Evolutionary conservation across 2,113 vertebrate genomes (phyloP).

Genomic region (Sylvilagus bachmani): DNA sequence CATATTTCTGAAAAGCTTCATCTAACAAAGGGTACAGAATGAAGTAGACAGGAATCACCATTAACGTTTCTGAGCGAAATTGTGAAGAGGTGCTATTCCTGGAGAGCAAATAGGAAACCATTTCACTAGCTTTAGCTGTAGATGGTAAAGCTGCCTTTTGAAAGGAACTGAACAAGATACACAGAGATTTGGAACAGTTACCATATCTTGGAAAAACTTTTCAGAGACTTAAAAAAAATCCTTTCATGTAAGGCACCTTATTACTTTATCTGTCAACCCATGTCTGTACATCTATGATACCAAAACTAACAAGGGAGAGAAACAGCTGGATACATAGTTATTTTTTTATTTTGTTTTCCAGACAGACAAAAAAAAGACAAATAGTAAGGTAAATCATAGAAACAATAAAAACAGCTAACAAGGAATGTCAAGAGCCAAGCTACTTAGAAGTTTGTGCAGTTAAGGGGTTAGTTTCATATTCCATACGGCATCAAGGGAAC

Average conservation of each 20-base stretch:
- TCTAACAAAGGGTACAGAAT: background rate
- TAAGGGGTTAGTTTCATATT: background rate
- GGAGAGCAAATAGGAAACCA: background rate
- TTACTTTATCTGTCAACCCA: background rate
- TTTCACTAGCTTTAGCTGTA: background rate
- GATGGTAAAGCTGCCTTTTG: background rate
- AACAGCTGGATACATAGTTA: background rate
- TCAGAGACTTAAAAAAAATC: conserved; percentile 24
- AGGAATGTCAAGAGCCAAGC: background rate
- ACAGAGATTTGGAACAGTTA: background rate
- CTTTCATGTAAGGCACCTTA: background rate
- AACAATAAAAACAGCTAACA: conserved; percentile 19
- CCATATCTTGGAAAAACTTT: background rate
- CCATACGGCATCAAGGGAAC: background rate
- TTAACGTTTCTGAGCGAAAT: background rate
- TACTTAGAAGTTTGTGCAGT: background rate
- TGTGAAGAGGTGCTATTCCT: background rate
- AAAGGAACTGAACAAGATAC: background rate
- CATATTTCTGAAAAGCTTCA: background rate
- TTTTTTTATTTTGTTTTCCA: background rate
- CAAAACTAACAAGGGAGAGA: background rate
- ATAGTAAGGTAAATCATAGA: background rate
- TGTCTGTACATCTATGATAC: background rate
- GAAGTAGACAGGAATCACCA: background rate
- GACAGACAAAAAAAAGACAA: background rate